Base-by-base conservation (phyloP, 2,113 vertebrate species). In the Caloenas nicobarica region DNA sequence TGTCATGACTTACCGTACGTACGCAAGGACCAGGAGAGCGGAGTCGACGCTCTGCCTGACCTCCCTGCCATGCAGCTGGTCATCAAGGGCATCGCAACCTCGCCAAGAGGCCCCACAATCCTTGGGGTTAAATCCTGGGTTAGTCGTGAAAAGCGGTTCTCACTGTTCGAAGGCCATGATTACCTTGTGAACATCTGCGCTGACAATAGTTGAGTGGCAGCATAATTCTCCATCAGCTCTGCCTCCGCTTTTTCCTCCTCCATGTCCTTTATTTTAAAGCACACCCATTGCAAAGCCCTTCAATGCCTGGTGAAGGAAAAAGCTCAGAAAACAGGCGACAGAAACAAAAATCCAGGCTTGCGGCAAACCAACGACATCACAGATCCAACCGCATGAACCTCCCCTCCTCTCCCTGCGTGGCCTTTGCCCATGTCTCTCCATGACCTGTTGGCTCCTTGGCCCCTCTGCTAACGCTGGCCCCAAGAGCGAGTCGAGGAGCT, bases 221-320 rank as follows among this genome's bases (percentile, higher is more conserved):
- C 68, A 23, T 1, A 51, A 83, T 78, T 62, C 88, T 31, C 62
- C 74, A 13, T 17, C 95, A 64, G 94, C 85, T 88, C 89, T 89
- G 91, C 91, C 96, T 82, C 84, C 40, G 1, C 88, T 28, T 40
- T 68, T 81, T 93, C 86, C 92, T 95, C 92, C 94, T 96, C 81
- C 81, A 1, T 14, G 16, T 26, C 81, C 79, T 85, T 19, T 1
- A 14, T 82, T 85, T 71, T 46, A 62, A 93, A 95, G 88, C 81
- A 61, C 53, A 2, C 44, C 69, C 81, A 12, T 38, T 77, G 79
- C 85, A 86, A 70, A 95, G 56, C 69, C 80, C 71, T 68, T 50
- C 13, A 7, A 9, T 17, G 71, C 58, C 93, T 51, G 86, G 21
- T 2, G 60, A 36, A 70, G 64, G 86, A n/a, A 73, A 64, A 65